Conservation (phyloP, 2,888 invertebrate species). For the Caenorhabditis becei region DNA sequence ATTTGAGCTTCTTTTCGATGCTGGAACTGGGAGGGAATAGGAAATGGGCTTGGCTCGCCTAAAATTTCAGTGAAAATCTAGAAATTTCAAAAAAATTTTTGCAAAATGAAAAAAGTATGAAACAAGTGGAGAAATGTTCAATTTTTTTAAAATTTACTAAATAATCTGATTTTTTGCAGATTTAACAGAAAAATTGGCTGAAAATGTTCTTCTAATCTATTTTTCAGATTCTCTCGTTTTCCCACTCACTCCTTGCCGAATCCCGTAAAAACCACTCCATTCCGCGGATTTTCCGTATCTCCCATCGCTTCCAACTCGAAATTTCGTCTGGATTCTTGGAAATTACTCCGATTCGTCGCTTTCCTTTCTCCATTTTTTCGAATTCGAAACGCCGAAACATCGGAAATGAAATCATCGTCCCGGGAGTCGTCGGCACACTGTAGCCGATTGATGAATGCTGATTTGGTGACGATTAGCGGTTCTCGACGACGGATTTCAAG, state of each 20-base stretch:
- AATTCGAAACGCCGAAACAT: slow-evolving; percentile 44
- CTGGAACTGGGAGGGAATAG: slow-evolving; percentile 21
- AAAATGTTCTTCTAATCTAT: too few relatives aligned
- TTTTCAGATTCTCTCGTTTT: neutral
- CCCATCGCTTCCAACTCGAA: neutral
- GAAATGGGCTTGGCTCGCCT: neutral
- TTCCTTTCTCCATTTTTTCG: neutral
- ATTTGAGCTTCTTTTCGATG: slow-evolving; percentile 45
- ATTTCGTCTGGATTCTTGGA: neutral
- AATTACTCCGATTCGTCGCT: neutral
- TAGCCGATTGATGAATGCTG: slow-evolving; percentile 39
- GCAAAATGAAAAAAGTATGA: too few relatives aligned
- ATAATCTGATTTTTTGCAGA: too few relatives aligned
- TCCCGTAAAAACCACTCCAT: slow-evolving; percentile 61
- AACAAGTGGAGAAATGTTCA: too few relatives aligned
- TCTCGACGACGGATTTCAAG: slow-evolving; percentile 2
- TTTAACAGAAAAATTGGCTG: too few relatives aligned
- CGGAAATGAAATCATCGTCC: slow-evolving; percentile 57
- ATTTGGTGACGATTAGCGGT: slow-evolving; percentile 40
- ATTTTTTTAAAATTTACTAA: too few relatives aligned
- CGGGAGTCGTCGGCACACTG: slow-evolving; percentile 11
- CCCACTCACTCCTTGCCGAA: slow-evolving; percentile 46
- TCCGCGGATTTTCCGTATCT: neutral
- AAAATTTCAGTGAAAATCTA: neutral
- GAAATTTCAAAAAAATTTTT: neutral